Percentiles rank a stretch among this genome's conserved stretches.
Conservation (phyloP, 37 sponge, comb jelly and placozoan genomes). For the Spongia lamella region DNA sequence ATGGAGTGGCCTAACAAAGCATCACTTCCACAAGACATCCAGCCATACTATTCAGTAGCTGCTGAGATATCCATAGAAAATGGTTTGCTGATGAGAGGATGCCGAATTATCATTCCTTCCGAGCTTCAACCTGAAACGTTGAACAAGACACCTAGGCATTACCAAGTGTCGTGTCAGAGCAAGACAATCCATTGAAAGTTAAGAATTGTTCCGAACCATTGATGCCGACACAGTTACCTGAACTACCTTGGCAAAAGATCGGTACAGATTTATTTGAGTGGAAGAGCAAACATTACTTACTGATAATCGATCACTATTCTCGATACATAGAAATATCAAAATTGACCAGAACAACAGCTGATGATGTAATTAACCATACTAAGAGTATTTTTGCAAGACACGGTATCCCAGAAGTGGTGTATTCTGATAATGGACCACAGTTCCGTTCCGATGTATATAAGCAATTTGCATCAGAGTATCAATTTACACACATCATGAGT, state of each 20-base stretch:
- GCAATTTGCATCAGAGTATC: slow-evolving; percentile 1
- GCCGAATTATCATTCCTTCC: slow-evolving; percentile 28
- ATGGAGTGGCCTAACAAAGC: slow-evolving; percentile 5
- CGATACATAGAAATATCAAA: not conserved
- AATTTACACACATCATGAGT: slow-evolving; percentile 26
- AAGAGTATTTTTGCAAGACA: not conserved
- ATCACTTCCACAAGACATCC: not conserved
- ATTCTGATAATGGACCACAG: slow-evolving; percentile 35
- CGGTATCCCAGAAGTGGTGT: not conserved
- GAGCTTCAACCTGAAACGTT: slow-evolving; percentile 1
- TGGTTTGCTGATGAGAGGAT: slow-evolving; percentile 24
- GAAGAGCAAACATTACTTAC: no score
- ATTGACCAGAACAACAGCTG: not conserved
- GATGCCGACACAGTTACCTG: not conserved
- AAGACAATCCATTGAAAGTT: slow-evolving; percentile 44
- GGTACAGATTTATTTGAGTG: slow-evolving; percentile 1
- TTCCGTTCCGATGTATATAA: not conserved
- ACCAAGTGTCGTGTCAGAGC: slow-evolving; percentile 46
- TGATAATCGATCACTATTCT: not conserved
- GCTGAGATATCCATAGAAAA: slow-evolving; percentile 10
- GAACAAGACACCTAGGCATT: slow-evolving; percentile 33
- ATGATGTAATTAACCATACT: not conserved
- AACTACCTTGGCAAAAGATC: not conserved
- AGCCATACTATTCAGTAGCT: slow-evolving; percentile 3
- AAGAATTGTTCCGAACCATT: slow-evolving; percentile 12